Evolutionary conservation across 2,797 vertebrate genomes (phyloP), one percentile per base, ranked within the genome.

Genomic region (Lagodon rhomboides): DNA sequence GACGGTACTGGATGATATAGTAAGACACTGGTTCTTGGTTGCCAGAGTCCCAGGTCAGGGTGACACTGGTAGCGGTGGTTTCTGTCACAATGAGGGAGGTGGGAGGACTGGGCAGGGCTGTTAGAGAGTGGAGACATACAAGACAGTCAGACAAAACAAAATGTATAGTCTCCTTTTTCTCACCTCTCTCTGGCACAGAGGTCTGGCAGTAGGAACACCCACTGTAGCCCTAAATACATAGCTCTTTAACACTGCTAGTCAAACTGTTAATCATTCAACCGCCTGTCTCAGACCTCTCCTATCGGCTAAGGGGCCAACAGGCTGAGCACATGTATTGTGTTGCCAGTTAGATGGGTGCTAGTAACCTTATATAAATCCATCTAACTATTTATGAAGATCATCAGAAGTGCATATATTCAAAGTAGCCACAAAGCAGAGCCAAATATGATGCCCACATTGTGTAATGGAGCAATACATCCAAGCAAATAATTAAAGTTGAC

Each of bases 41-140:
- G 25, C 98, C 98, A 0, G 98, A 98, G 91, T 98, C 97, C 98
- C 98, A 99, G n/a, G 97, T 99, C 76, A 99, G 93, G 73, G 98
- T 99, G 86, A 99, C 97, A 4, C 98, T 99, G 81, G 98, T 99
- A 47, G 98, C 98, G 0, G 98, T 99, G 3, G 98, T 98, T 93
- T 99, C 98, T 17, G 98, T 99, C 89, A 98, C 98, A 59, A 93
- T 94, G 71, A 97, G 95, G 85, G 97, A 96, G 44, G 94, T 89
- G 3, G 98, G 98, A 67, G 96, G 96, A 79, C 97, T 98, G 27
- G 98, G 98, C 81, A 99, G 93, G 53, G 98, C 98, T 99, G 94
- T 75, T n/a, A 18, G 34, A 84, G 20, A 73, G 23, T 5, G 16
- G 23, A 67, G 27, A 71, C 23, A 84, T 22, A 78, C 2, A 68